A percentile compares a stretch with the other conserved stretches of the same genome.
These are phyloP conservation scores for Lithodes maja DNA, from an alignment of 2,888 invertebrate species.

Conservation along the genomic window DNA sequence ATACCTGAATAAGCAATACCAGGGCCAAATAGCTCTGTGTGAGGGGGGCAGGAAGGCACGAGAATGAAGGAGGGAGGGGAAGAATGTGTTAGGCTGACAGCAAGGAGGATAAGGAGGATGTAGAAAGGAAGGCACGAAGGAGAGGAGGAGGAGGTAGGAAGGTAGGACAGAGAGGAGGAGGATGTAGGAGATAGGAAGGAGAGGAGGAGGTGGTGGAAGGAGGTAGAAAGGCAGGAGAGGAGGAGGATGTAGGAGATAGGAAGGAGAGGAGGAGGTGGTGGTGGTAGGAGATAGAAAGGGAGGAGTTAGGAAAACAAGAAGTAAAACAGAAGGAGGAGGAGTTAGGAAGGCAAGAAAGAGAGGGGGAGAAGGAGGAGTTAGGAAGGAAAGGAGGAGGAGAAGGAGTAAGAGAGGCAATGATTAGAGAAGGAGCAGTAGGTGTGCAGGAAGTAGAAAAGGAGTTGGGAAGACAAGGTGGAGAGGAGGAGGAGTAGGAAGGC, in stretches of 20 bases:
- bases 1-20: too few relatives aligned
- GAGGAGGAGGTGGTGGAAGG: not conserved
- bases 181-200: not conserved
- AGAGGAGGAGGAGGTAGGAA: not conserved
- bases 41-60: too few relatives aligned
- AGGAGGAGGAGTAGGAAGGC: not conserved
- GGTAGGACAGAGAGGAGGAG: not conserved
- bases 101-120: not conserved
- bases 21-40: too few relatives aligned
- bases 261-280: not conserved
- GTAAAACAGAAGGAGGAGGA: too few relatives aligned
- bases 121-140: not conserved
- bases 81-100: not conserved
- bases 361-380: not conserved
- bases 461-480: not conserved
- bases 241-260: not conserved
- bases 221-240: not conserved
- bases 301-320: not conserved
- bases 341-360: not conserved
- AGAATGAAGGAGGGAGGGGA: too few relatives aligned
- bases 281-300: not conserved
- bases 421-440: not conserved
- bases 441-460: not conserved
- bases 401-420: not conserved
- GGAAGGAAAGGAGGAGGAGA: not conserved